Conservation (phyloP, 2,888 invertebrate species). For the Ceraclea dissimilis region DNA sequence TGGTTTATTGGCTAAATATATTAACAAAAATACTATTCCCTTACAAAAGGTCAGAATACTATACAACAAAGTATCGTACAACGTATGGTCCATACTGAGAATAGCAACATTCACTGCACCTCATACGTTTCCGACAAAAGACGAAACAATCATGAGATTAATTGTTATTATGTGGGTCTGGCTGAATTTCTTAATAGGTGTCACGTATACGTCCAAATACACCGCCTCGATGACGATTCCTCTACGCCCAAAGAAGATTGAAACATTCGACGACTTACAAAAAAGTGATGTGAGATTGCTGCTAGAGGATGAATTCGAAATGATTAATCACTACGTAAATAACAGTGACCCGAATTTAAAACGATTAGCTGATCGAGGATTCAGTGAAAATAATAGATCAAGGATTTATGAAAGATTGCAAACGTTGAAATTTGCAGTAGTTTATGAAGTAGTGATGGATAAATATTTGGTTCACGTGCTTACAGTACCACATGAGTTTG, state of each 20-base stretch:
- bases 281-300: constrained; percentile 7
- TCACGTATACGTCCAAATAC: constrained; percentile 11
- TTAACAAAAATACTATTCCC: neutral
- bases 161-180: constrained; percentile 10
- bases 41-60: neutral
- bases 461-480: constrained; percentile 3
- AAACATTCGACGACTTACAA: constrained; percentile 10
- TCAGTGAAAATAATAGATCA: neutral
- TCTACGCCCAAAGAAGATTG: constrained; percentile 5
- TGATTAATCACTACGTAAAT: neutral
- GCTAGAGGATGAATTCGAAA: neutral
- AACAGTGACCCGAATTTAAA: neutral
- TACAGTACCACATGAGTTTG: neutral
- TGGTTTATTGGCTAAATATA: neutral
- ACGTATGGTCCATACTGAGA: constrained; percentile 11
- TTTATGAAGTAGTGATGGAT: constrained; percentile 13
- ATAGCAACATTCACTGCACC: constrained; percentile 11
- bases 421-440: constrained; percentile 3
- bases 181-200: constrained; percentile 10
- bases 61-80: constrained; percentile 3
- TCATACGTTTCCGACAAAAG: constrained; percentile 7
- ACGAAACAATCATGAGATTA: constrained; percentile 11
- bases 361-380: neutral
- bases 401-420: neutral
- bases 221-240: constrained; percentile 13